A percentile compares a stretch with the other conserved stretches of the same genome.
These are phyloP conservation scores for Dasypogon diadema DNA, from an alignment of 2,888 invertebrate species.

Conservation along the genomic window DNA sequence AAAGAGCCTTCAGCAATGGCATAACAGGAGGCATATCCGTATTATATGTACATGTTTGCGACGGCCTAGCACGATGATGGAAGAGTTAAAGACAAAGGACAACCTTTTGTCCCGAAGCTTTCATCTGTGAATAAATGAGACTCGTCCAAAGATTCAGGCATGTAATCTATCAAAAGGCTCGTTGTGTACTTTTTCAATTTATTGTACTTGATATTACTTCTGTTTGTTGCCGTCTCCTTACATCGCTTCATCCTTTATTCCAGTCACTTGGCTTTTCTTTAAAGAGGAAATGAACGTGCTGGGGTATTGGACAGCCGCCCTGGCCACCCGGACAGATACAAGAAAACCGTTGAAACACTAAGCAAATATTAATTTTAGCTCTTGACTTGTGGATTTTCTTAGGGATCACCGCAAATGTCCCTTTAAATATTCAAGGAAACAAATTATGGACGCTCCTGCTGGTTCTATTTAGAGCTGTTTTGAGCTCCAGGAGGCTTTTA, in stretches of 20 bases:
- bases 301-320: background rate
- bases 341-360: constrained; percentile 1
- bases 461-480: background rate
- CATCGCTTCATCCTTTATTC: constrained; percentile 26
- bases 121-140: constrained; percentile 50
- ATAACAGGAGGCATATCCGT: background rate
- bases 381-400: constrained; percentile 11
- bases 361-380: constrained; percentile 28
- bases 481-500: constrained; percentile 1
- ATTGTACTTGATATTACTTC: constrained; percentile 39
- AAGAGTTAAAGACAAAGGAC: constrained; percentile 47
- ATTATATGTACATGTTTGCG: background rate
- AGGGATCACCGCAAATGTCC: constrained; percentile 7
- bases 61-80: background rate
- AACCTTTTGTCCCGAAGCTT: constrained; percentile 43
- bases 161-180: constrained; percentile 53
- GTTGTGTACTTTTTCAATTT: constrained; percentile 53
- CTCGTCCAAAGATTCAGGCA: constrained; percentile 52
- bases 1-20: constrained; percentile 27
- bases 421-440: constrained; percentile 27
- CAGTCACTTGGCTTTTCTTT: constrained; percentile 23
- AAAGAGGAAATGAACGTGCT: background rate
- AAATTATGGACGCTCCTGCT: constrained; percentile 1
- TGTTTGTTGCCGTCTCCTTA: constrained; percentile 26
- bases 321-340: background rate